Conservation (phyloP, 2,797 vertebrate species). For the Crenichthys baileyi region DNA sequence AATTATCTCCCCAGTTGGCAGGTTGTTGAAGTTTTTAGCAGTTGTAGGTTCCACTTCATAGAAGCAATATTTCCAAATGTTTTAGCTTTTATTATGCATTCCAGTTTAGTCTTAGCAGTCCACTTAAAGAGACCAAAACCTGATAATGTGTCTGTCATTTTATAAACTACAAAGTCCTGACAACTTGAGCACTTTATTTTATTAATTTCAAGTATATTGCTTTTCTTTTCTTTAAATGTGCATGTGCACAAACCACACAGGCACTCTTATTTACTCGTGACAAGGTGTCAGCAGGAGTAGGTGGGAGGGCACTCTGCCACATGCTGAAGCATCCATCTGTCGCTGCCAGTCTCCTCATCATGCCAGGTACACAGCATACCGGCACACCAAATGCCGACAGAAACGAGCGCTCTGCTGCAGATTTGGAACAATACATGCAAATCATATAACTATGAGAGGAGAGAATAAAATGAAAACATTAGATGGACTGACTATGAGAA, state of each 20-base stretch:
- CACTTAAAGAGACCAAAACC: not conserved
- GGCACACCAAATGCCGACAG: constrained; percentile 26
- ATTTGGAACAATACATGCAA: constrained; percentile 16
- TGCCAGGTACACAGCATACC: constrained; percentile 50
- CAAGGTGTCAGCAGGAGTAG: constrained; percentile 66
- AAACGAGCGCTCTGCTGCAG: constrained; percentile 25
- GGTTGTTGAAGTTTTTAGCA: not conserved
- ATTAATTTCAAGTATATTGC: constrained; percentile 1
- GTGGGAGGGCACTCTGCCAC: constrained; percentile 65
- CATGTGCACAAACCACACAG: constrained; percentile 9
- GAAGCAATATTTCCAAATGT: not conserved
- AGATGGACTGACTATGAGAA: constrained; percentile 44
- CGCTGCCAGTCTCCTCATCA: constrained; percentile 44
- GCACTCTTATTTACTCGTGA: constrained; percentile 47
- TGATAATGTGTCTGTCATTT: not conserved
- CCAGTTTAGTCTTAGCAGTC: not conserved
- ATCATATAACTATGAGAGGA: constrained; percentile 26
- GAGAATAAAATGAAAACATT: constrained; percentile 40
- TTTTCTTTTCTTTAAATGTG: constrained; percentile 5
- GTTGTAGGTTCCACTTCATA: not conserved
- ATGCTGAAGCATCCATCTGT: constrained; percentile 74
- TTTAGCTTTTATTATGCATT: not conserved
- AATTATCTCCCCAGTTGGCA: not conserved
- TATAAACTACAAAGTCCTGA: not conserved
- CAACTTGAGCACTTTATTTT: constrained; percentile 13